Base-by-base conservation (phyloP, 2,888 invertebrate genomes). In the Drosophila prostipennis region DNA sequence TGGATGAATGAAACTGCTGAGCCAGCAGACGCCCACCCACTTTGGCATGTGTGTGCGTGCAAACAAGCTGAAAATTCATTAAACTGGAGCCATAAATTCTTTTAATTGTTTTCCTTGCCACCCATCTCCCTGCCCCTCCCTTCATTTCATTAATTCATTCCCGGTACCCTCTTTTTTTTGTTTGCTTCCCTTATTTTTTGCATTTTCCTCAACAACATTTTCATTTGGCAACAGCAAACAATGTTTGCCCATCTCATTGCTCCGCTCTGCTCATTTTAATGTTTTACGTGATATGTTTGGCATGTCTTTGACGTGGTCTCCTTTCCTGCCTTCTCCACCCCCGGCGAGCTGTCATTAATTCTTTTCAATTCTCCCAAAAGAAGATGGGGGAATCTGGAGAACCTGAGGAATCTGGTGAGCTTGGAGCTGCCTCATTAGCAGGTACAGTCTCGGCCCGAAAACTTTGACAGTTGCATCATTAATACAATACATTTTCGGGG, bases 31-130 rank as follows among this genome's bases (percentile, higher is more conserved):
- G 3, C 19, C 26, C 43, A 16, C 29, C 36, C 46, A 11, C 4
- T 13, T 53, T 10, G 32, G 55, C 52, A 48, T 39, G 37, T 49
- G 61, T 65, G 58, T 67, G 71, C 65, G 74, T 70, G 76, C 75
- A 77, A 84, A 78, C 76, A 80, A 80, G 79, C 81, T 87, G 76
- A 81, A 81, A 87, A 87, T 87, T 84, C 87, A 84, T 87, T 87
- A 81, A 84, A 77, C 75, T 76, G 65, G 13, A 65, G 79, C 76
- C 76, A 87, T 87, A 84, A 87, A 87, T 84, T 84, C 65, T 72
- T 87, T 81, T 81, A 87, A 84, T 87, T 81, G 81, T 84, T 84
- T 83, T 84, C 73, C 49, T 74, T 74, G 58, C 53, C 71, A 19
- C 13, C 45, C 42, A 10, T 1, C 19, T 2, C 19, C 19, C 19